Percentiles rank a stretch among this genome's conserved stretches.
Conservation (phyloP, 2,888 invertebrate species). For the Agrypnus murinus region DNA sequence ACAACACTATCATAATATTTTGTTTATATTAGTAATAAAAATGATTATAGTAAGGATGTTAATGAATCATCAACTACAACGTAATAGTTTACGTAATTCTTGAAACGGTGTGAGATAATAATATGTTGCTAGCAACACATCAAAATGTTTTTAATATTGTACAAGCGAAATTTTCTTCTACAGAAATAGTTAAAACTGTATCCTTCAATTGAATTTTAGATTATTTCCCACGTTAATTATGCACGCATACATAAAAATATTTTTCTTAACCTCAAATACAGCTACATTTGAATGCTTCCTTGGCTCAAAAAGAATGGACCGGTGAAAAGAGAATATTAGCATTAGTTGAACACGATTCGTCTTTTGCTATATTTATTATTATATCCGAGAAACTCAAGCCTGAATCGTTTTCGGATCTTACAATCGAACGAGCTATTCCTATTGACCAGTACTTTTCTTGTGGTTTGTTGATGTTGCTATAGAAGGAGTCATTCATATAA, state of each 20-base stretch:
- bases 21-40: slow-evolving; percentile 14
- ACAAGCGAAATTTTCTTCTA: slow-evolving; percentile 75
- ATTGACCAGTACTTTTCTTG: slow-evolving; percentile 87
- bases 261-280: slow-evolving; percentile 61
- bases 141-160: slow-evolving; percentile 71
- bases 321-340: slow-evolving; percentile 75
- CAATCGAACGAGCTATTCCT: slow-evolving; percentile 86
- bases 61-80: slow-evolving; percentile 38
- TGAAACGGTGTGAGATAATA: slow-evolving; percentile 43
- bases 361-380: slow-evolving; percentile 75
- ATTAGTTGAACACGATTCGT: slow-evolving; percentile 75
- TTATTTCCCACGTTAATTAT: not conserved
- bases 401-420: slow-evolving; percentile 83
- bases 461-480: slow-evolving; percentile 67
- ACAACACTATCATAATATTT: slow-evolving; percentile 15
- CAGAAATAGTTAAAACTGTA: slow-evolving; percentile 76
- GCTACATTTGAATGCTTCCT: slow-evolving; percentile 69
- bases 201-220: slow-evolving; percentile 68
- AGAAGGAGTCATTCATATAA: not conserved
- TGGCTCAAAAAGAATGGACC: slow-evolving; percentile 71
- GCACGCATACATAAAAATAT: slow-evolving; percentile 11
- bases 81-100: slow-evolving; percentile 44
- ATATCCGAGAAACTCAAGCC: slow-evolving; percentile 78
- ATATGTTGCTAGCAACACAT: slow-evolving; percentile 55
- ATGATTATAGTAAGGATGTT: slow-evolving; percentile 26